Base-by-base conservation (phyloP, 2,888 invertebrate genomes). In the Hirtodrosophila confusa region DNA sequence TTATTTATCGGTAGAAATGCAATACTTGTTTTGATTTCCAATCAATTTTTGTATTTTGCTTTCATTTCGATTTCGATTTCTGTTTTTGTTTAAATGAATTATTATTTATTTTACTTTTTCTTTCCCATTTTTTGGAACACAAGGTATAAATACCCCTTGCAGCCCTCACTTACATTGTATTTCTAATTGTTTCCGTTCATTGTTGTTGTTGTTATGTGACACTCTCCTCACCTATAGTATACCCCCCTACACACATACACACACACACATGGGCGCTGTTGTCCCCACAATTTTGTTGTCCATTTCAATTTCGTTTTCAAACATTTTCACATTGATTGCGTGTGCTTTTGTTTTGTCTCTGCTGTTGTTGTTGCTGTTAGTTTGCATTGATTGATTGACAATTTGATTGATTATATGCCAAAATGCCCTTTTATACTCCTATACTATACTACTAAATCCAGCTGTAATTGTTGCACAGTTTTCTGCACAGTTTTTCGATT, bases 401-500 rank as follows among this genome's bases (percentile, higher is more conserved):
- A 75, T 75, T 86, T 86, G 86, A 86, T 88, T 84, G 84, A 88
- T 88, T 88, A 77, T 75, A 73, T 73, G 71, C 67, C 75, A 78
- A 78, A 69, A 66, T 69, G 60, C 54, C 64, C 60, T 68, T 67
- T 74, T 70, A 54, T 60, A 51, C 47, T 35, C 44, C 49, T 10
- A 61, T 27, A 39, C 33, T 31, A 47, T 43, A 47, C 27, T 50
- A 60, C 31, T 47, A 4, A 9, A 0, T 23, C 39, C 29, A 40
- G 33, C 36, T 53, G 44, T 69, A 75, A 75, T 75, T 73, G 70
- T 64, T 75, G 65, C 48, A 55, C 55, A 49, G 43, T 9, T 56
- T 62, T 62, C 56, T 62, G 56, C 62, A 56, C 43, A 50, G 44
- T 60, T 56, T 60, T 40, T 44, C 48, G 50, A 49, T 69, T 69